A percentile compares a stretch with the other conserved stretches of the same genome.
Conservation (phyloP, 1,140 invertebrate species). For the Macrostomum lignano region DNA sequence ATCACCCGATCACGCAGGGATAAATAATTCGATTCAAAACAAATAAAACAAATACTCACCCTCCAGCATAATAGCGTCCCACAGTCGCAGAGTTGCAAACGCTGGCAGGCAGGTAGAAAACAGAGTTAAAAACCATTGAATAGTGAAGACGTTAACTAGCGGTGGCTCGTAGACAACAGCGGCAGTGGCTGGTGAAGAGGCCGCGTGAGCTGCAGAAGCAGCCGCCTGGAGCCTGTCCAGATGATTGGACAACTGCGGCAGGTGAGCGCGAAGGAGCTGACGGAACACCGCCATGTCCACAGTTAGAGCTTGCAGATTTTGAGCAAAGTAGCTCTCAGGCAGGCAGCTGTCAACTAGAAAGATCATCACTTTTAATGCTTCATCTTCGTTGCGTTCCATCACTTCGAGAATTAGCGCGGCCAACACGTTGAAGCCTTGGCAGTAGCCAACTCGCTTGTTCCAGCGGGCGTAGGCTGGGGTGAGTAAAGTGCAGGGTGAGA, state of each 20-base stretch:
- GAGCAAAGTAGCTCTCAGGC: conserved; percentile 71
- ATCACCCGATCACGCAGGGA: too few relatives aligned
- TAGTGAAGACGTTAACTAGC: conserved; percentile 82
- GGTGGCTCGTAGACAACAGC: conserved; percentile 49
- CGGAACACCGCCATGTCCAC: conserved; percentile 91
- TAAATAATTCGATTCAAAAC: too few relatives aligned
- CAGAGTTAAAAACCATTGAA: conserved; percentile 93
- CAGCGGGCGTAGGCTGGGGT: conserved; percentile 71
- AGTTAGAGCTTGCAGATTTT: conserved; percentile 61
- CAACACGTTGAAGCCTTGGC: conserved; percentile 73
- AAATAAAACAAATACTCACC: too few relatives aligned
- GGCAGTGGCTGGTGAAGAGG: conserved; percentile 12
- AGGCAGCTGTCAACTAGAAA: conserved; percentile 77
- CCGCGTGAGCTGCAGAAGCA: background rate
- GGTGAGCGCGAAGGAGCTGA: conserved; percentile 47
- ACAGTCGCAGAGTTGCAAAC: conserved; percentile 54
- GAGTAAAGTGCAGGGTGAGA: too few relatives aligned
- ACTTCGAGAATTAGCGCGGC: conserved; percentile 76
- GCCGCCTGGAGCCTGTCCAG: conserved; percentile 51
- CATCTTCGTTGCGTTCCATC: conserved; percentile 60
- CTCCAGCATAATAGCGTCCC: conserved; percentile 80
- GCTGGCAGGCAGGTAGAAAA: conserved; percentile 83
- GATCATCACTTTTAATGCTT: conserved; percentile 80
- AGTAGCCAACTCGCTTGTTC: conserved; percentile 56
- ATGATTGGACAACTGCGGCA: conserved; percentile 60